These are phyloP conservation scores for Ormyrus rosae DNA, from an alignment of 2,888 invertebrate species.

Conservation along the genomic window DNA sequence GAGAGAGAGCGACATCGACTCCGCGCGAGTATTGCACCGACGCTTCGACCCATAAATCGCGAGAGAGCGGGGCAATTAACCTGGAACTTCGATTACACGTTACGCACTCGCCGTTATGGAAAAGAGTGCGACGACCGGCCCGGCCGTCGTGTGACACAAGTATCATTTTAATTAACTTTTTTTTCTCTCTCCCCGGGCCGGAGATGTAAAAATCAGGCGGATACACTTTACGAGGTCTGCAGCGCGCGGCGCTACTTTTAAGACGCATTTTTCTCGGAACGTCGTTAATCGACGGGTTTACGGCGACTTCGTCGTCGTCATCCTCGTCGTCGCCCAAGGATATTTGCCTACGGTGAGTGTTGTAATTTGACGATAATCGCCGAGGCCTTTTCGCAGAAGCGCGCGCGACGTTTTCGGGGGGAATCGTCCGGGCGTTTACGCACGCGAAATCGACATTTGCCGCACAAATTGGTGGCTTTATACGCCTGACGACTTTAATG, in stretches of 20 bases:
- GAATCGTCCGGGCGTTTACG: no score
- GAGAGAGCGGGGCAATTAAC: constrained; percentile 23
- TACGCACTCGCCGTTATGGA: neutral
- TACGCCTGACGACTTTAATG: no score
- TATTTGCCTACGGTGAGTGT: no score
- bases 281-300: neutral
- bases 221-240: neutral
- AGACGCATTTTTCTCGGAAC: neutral
- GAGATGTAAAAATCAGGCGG: no score
- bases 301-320: no score
- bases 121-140: neutral
- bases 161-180: constrained; percentile 28
- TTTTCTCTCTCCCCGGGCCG: neutral
- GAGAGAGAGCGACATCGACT: neutral
- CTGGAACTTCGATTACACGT: constrained; percentile 35
- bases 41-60: neutral
- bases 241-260: neutral
- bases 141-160: neutral
- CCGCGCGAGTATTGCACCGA: neutral
- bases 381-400: no score
- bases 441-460: no score
- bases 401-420: no score
- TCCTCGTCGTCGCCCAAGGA: no score
- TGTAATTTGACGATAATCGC: no score
- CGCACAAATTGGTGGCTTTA: no score